These are phyloP conservation scores for Cylas formicarius DNA, from an alignment of 1,140 invertebrate species.

Conservation along the genomic window DNA sequence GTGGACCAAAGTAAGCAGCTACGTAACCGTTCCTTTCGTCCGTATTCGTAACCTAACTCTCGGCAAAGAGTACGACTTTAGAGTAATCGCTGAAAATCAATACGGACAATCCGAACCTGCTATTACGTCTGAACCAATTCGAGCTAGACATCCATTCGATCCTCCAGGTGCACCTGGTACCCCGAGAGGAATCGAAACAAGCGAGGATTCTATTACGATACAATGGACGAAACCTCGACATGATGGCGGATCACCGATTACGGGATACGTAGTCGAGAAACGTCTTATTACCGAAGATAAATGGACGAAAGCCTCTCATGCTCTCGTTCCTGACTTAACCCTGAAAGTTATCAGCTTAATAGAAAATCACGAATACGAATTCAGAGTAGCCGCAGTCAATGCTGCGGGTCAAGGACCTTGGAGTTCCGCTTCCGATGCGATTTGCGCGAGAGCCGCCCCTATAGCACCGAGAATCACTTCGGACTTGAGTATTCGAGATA, in stretches of 20 bases:
- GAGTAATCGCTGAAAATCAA: constrained; percentile 95
- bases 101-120: constrained; percentile 92
- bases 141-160: constrained; percentile 92
- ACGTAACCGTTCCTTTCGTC: constrained; percentile 79
- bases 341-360: constrained; percentile 81
- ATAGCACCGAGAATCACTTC: constrained; percentile 88
- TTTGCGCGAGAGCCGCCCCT: constrained; percentile 78
- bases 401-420: constrained; percentile 89
- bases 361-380: constrained; percentile 95
- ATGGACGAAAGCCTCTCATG: constrained; percentile 84
- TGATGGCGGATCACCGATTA: constrained; percentile 87
- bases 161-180: constrained; percentile 82
- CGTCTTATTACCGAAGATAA: constrained; percentile 78
- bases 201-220: constrained; percentile 90
- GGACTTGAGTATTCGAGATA: constrained; percentile 86
- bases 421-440: constrained; percentile 84
- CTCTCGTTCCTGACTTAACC: constrained; percentile 70
- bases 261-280: constrained; percentile 91
- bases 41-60: constrained; percentile 86
- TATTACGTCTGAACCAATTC: constrained; percentile 78
- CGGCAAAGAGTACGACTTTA: constrained; percentile 91
- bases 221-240: constrained; percentile 88
- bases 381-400: constrained; percentile 93
- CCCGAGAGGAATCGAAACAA: constrained; percentile 78
- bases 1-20: constrained; percentile 89